A percentile compares a stretch with the other conserved stretches of the same genome.
Conservation (phyloP, 2,797 vertebrate species). For the Falco novaeseelandiae region DNA sequence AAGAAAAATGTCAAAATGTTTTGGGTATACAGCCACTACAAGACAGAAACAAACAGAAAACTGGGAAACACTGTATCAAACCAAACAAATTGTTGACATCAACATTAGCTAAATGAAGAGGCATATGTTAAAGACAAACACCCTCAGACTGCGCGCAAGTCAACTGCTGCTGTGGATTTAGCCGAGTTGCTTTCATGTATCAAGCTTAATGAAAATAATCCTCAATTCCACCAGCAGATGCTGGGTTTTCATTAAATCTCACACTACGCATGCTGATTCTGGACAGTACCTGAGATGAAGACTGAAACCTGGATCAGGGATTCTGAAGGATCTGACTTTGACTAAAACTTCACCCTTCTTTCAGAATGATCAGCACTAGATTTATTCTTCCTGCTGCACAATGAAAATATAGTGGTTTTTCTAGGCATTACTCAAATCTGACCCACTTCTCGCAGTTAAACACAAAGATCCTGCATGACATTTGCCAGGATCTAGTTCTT, state of each 20-base stretch:
- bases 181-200: background rate
- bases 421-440: background rate
- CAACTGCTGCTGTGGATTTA: conserved; percentile 29
- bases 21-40: background rate
- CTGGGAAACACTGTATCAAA: conserved; percentile 33
- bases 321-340: background rate
- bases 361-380: background rate
- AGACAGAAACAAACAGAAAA: conserved; percentile 48
- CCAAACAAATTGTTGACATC: conserved; percentile 19
- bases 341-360: background rate
- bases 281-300: background rate
- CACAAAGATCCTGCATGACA: background rate
- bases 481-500: background rate
- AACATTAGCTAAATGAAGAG: conserved; percentile 41
- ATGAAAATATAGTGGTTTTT: background rate
- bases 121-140: conserved; percentile 59
- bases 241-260: background rate
- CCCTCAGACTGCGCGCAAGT: conserved; percentile 53
- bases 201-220: conserved; percentile 42
- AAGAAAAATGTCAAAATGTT: conserved; percentile 36
- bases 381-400: background rate
- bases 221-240: background rate
- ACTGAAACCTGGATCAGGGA: background rate
- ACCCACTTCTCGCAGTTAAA: background rate
- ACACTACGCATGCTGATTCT: background rate